Percentiles rank a stretch among this genome's conserved stretches.
Evolutionary conservation across 2,113 vertebrate species (phyloP).

Genomic region (Stegastes partitus): DNA sequence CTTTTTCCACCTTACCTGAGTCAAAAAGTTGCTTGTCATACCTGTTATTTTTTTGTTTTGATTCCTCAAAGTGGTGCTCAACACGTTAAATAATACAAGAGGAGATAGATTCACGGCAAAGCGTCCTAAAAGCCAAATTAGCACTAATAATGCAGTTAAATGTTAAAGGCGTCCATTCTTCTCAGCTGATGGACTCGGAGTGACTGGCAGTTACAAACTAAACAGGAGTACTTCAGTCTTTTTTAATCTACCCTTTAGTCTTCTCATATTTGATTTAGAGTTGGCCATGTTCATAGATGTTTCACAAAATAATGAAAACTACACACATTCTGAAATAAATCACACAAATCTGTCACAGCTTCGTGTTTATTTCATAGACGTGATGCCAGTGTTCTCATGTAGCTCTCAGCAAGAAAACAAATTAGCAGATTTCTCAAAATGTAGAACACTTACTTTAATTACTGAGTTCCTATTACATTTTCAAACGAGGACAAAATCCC

Average conservation of each 20-base stretch:
- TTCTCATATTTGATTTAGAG: neutral
- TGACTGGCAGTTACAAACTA: neutral
- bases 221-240: neutral
- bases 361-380: too few species aligned
- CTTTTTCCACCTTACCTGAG: neutral
- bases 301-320: neutral
- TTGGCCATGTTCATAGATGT: neutral
- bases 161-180: neutral
- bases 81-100: neutral
- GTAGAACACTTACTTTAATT: neutral
- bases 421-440: constrained; percentile 10
- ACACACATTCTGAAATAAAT: neutral
- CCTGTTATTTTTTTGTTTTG: neutral
- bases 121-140: constrained; percentile 1
- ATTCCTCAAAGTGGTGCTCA: neutral
- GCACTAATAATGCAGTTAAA: neutral
- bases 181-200: too few species aligned
- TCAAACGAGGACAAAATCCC: neutral
- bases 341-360: neutral
- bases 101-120: neutral
- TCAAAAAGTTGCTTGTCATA: neutral
- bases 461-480: neutral
- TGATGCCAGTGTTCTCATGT: neutral
- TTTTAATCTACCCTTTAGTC: neutral
- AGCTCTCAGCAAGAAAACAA: neutral